phyloP scores from a whole-genome alignment of 2,113 vertebrate genomes.

The Craseonycteris thonglongyai region DNA sequence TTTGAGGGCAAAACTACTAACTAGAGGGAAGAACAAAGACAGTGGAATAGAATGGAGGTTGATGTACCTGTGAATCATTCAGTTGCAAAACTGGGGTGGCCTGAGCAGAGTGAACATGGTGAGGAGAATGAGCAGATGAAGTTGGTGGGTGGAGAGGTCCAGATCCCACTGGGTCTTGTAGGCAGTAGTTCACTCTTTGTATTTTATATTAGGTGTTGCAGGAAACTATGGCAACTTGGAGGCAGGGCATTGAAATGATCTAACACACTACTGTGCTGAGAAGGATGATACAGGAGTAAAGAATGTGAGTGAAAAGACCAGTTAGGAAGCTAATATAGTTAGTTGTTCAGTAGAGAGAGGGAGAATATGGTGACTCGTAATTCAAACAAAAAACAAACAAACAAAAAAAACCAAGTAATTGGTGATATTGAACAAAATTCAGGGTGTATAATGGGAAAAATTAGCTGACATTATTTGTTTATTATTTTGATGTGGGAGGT shows the following conservation, averaged over 20 bases:
- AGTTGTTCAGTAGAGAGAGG: background rate
- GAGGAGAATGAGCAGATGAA: background rate
- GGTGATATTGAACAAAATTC: background rate
- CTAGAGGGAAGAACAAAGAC: background rate
- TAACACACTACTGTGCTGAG: background rate
- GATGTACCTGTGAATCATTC: background rate
- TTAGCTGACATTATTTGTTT: background rate
- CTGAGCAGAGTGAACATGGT: background rate
- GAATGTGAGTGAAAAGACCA: background rate
- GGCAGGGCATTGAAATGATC: background rate
- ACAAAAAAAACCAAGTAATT: background rate
- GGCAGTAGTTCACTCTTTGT: background rate
- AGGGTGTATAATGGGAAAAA: background rate
- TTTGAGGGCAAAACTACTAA: background rate
- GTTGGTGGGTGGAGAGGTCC: background rate
- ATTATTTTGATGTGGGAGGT: background rate
- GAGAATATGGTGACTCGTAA: background rate
- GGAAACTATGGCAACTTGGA: background rate
- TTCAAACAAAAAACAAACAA: background rate
- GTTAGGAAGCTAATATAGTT: background rate
- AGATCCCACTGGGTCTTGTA: background rate
- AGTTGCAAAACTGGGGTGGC: background rate
- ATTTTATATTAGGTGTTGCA: background rate
- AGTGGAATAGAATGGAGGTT: background rate
- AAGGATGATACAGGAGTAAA: background rate